These are phyloP conservation scores for Hybos culiciformis DNA, from an alignment of 2,888 invertebrate genomes.

Conservation along the genomic window DNA sequence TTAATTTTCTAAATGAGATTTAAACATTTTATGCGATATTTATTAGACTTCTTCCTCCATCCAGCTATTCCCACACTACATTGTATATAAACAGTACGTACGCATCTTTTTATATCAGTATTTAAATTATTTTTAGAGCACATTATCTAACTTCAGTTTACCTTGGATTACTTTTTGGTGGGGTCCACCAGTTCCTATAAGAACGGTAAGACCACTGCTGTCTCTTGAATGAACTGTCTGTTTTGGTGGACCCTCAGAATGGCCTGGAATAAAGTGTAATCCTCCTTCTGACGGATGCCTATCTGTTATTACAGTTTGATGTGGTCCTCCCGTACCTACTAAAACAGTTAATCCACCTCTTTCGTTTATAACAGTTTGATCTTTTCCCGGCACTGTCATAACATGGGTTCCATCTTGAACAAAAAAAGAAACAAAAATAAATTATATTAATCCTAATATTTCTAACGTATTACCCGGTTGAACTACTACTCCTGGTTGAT, in stretches of 20 bases:
- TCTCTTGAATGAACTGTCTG: conserved; percentile 15
- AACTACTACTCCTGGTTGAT: background rate
- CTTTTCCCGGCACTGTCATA: conserved; percentile 9
- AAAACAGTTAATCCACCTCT: conserved; percentile 14
- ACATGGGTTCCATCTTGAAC: conserved; percentile 4
- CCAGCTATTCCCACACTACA: no score
- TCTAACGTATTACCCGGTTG: background rate
- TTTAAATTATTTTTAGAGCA: no score
- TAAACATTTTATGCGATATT: no score
- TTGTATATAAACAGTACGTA: no score
- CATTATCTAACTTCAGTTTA: background rate
- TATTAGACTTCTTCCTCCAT: no score
- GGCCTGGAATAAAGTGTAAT: conserved; percentile 12
- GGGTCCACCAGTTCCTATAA: conserved; percentile 16
- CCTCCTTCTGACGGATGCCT: conserved; percentile 10
- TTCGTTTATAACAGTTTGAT: conserved; percentile 12
- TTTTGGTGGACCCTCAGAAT: conserved; percentile 7
- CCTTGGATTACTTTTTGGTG: conserved; percentile 14
- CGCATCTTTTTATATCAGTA: no score
- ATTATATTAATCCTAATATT: background rate
- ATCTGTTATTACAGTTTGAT: conserved; percentile 15
- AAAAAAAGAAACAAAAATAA: background rate
- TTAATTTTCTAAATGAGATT: no score
- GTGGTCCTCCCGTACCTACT: conserved; percentile 17
- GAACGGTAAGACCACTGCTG: conserved; percentile 13